A percentile compares a stretch with the other conserved stretches of the same genome.
Conservation (phyloP, 2,888 invertebrate species). For the Drosophila koepferae region DNA sequence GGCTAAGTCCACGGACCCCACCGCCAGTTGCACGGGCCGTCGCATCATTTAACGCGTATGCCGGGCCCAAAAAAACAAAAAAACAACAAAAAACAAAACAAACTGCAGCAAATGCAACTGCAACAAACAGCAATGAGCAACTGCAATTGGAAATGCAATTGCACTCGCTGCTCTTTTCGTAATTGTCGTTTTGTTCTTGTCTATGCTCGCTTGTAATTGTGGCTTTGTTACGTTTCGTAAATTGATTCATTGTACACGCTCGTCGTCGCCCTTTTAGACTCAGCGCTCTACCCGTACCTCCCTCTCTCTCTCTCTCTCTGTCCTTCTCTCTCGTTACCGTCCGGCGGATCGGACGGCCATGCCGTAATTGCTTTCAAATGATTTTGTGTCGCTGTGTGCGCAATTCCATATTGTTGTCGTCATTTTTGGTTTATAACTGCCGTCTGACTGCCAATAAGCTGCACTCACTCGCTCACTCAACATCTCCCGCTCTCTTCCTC, state of each 20-base stretch:
- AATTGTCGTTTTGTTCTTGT: conserved; percentile 78
- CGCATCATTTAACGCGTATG: conserved; percentile 68
- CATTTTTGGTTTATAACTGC: conserved; percentile 46
- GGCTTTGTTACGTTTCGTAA: conserved; percentile 80
- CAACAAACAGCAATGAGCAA: conserved; percentile 28
- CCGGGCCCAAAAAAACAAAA: conserved; percentile 29
- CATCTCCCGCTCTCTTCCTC: not conserved
- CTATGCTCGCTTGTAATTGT: conserved; percentile 69
- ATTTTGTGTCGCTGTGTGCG: conserved; percentile 75
- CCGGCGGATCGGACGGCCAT: conserved; percentile 29
- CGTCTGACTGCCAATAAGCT: conserved; percentile 59
- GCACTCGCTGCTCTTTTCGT: conserved; percentile 79
- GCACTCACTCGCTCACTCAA: not conserved
- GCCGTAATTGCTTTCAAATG: conserved; percentile 78
- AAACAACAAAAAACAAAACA: not conserved
- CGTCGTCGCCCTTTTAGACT: conserved; percentile 34
- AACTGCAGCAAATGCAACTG: conserved; percentile 14
- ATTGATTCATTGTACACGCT: conserved; percentile 78
- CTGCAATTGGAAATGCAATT: conserved; percentile 67
- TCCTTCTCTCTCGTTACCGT: conserved; percentile 1
- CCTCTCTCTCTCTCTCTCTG: not conserved
- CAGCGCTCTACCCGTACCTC: not conserved
- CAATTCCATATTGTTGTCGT: conserved; percentile 74
- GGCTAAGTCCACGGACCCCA: conserved; percentile 21
- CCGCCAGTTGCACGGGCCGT: conserved; percentile 27